Conservation (phyloP, 2,113 vertebrate genomes). For the Microcebus murinus region DNA sequence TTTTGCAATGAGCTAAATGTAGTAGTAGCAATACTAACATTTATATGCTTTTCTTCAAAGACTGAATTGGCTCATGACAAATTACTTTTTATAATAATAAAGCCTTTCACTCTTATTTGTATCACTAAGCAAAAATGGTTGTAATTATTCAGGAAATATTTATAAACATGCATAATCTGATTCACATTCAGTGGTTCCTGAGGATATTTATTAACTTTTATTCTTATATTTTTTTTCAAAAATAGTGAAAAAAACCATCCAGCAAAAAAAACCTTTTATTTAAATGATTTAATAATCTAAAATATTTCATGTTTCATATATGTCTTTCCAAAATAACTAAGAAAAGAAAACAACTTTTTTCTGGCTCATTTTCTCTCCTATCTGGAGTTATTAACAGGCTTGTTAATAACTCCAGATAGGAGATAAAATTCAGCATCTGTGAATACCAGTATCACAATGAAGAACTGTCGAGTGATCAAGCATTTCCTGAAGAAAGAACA, state of each 20-base stretch:
- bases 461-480: neutral
- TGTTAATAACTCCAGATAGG: too few species aligned
- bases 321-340: constrained; percentile 43
- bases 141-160: constrained; percentile 25
- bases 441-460: neutral
- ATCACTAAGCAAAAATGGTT: constrained; percentile 44
- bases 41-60: constrained; percentile 36
- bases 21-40: neutral
- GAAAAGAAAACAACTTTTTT: neutral
- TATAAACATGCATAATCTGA: constrained; percentile 46
- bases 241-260: neutral
- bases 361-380: neutral
- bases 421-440: neutral
- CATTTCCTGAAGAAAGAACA: neutral
- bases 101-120: neutral
- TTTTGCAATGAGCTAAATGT: neutral
- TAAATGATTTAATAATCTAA: constrained; percentile 41
- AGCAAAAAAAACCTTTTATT: neutral
- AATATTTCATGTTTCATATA: constrained; percentile 11
- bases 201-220: constrained; percentile 6
- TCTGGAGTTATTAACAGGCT: neutral
- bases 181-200: neutral
- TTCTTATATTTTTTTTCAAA: neutral
- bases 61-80: constrained; percentile 26
- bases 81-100: constrained; percentile 28